A percentile compares a stretch with the other conserved stretches of the same genome.
phyloP scores from a whole-genome alignment of 2,888 invertebrate species.

The Hyppa rectilinea region DNA sequence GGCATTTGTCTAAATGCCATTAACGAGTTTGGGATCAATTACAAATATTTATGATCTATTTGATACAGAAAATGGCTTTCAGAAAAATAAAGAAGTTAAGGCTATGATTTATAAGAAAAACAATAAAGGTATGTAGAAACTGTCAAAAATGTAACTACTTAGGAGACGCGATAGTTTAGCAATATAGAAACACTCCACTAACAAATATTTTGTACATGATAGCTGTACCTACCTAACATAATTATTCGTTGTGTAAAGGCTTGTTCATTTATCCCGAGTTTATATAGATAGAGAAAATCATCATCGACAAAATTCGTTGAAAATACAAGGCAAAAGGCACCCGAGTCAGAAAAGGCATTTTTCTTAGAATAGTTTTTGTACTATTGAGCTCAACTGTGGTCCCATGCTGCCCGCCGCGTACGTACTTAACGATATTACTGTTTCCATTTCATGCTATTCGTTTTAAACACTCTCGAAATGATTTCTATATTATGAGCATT shows the following conservation, averaged over 20 bases:
- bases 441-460: conserved; percentile 37
- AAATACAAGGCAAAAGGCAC: conserved; percentile 67
- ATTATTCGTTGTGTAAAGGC: conserved; percentile 20
- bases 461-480: conserved; percentile 38
- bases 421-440: conserved; percentile 60
- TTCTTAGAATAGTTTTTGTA: conserved; percentile 67
- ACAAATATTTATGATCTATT: conserved; percentile 44
- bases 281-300: conserved; percentile 32
- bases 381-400: conserved; percentile 74
- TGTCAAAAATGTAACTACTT: conserved; percentile 22
- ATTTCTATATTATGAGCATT: conserved; percentile 57
- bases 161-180: conserved; percentile 36
- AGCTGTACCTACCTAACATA: conserved; percentile 33
- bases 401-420: conserved; percentile 71
- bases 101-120: conserved; percentile 32
- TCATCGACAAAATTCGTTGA: conserved; percentile 51
- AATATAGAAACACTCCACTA: conserved; percentile 56
- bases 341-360: conserved; percentile 60
- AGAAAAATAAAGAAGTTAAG: conserved; percentile 47
- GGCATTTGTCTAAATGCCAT: conserved; percentile 64
- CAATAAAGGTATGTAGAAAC: conserved; percentile 21
- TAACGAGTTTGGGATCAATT: conserved; percentile 51
- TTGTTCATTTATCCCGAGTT: conserved; percentile 16
- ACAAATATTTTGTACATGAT: conserved; percentile 43
- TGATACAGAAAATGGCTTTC: conserved; percentile 49